Percentiles rank a stretch among this genome's conserved stretches.
Conservation (phyloP, 2,113 vertebrate species). For the Chamaetylas fuelleborni region DNA sequence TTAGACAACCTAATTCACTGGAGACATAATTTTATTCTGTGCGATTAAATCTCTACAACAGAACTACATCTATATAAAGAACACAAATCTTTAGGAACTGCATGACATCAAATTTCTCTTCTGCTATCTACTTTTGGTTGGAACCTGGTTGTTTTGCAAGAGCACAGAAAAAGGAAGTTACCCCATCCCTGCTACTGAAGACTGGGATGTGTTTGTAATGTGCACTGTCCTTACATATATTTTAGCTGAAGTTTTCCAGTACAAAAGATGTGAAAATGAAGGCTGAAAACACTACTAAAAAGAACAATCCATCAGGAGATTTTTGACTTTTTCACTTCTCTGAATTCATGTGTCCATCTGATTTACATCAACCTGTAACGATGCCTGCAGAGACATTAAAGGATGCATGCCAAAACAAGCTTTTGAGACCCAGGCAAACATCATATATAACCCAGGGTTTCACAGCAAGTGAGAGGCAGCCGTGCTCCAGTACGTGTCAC, state of each 20-base stretch:
- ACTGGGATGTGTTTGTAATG: not conserved
- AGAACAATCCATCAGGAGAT: not conserved
- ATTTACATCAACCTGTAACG: not conserved
- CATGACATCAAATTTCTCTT: not conserved
- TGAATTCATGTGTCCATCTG: not conserved
- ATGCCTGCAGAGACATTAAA: not conserved
- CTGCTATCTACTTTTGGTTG: not conserved
- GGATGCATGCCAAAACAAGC: not conserved
- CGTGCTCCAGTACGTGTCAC: accelerated
- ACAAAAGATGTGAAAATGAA: not conserved
- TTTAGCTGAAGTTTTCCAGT: not conserved
- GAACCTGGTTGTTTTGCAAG: not conserved
- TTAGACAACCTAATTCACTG: not conserved
- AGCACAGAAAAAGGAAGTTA: not conserved
- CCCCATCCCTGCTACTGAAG: not conserved
- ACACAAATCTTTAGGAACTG: not conserved
- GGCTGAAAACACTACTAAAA: not conserved
- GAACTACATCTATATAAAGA: not conserved
- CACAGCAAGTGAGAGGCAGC: not conserved
- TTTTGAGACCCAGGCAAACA: not conserved
- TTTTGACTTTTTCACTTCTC: not conserved
- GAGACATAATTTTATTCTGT: not conserved
- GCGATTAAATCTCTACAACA: not conserved
- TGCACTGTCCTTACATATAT: not conserved
- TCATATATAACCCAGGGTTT: not conserved